Evolutionary conservation across 2,797 vertebrate genomes (phyloP).

Genomic region (Leptatherina wallacei): DNA sequence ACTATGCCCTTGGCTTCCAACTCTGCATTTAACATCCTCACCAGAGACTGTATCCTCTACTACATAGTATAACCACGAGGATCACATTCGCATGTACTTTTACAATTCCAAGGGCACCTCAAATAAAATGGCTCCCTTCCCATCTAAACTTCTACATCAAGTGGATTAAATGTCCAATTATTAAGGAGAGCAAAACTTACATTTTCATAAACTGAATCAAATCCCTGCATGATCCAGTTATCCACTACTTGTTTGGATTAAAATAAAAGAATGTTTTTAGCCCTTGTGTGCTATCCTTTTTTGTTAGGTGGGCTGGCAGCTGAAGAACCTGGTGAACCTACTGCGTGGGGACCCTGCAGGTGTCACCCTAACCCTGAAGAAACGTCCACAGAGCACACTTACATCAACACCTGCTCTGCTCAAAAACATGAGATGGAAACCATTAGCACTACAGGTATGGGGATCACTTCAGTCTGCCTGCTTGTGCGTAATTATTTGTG

Average conservation of each 20-base stretch:
- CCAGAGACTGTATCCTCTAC: slow-evolving; percentile 17
- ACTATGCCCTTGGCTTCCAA: slow-evolving; percentile 37
- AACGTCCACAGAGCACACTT: slow-evolving; percentile 92
- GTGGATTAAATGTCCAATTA: not conserved
- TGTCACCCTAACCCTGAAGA: slow-evolving; percentile 92
- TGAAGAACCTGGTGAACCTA: slow-evolving; percentile 92
- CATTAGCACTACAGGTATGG: slow-evolving; percentile 89
- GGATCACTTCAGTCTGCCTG: slow-evolving; percentile 15
- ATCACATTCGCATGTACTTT: slow-evolving; percentile 2
- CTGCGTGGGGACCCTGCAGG: slow-evolving; percentile 91
- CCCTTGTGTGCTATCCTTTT: slow-evolving; percentile 23
- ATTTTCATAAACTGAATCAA: not conserved
- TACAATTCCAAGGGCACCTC: not conserved
- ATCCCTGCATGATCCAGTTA: not conserved
- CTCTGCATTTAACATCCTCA: slow-evolving; percentile 31
- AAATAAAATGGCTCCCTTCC: slow-evolving; percentile 1
- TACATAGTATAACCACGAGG: slow-evolving; percentile 9
- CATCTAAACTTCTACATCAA: not conserved
- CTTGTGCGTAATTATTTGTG: slow-evolving; percentile 34
- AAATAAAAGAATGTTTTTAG: slow-evolving; percentile 14
- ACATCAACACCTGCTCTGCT: slow-evolving; percentile 92
- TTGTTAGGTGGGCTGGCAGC: slow-evolving; percentile 92
- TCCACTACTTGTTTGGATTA: not conserved
- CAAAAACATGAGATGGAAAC: slow-evolving; percentile 95
- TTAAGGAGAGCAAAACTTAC: slow-evolving; percentile 1